phyloP scores from a whole-genome alignment of 2,888 invertebrate species.

The Amorpha juglandis region DNA sequence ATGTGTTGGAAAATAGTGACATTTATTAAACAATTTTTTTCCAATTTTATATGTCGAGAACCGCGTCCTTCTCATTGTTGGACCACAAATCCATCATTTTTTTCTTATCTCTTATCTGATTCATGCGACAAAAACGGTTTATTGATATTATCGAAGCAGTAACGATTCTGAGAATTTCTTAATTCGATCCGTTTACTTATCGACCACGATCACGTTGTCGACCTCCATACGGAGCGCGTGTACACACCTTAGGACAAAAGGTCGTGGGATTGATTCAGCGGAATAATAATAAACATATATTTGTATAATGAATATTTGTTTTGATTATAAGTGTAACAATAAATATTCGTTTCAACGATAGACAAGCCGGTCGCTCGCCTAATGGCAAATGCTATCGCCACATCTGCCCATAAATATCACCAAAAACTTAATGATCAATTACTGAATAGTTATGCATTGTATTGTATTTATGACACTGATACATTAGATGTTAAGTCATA shows the following conservation, averaged over 20 bases:
- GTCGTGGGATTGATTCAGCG: neutral
- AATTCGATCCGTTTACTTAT: slow-evolving; percentile 14
- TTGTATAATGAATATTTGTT: too few relatives aligned
- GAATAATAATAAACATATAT: too few relatives aligned
- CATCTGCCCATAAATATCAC: too few relatives aligned
- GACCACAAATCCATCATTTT: slow-evolving; percentile 17
- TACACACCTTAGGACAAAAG: neutral
- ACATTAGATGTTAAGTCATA: too few relatives aligned
- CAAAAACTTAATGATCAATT: too few relatives aligned
- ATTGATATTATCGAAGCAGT: slow-evolving; percentile 8
- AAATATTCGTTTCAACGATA: too few relatives aligned
- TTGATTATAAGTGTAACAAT: too few relatives aligned
- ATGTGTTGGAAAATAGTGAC: too few relatives aligned
- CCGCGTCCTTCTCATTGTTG: neutral
- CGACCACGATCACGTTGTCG: slow-evolving; percentile 18
- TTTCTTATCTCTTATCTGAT: slow-evolving; percentile 1
- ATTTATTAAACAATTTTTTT: neutral
- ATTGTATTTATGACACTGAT: too few relatives aligned
- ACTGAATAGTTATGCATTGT: too few relatives aligned
- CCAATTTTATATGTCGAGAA: neutral
- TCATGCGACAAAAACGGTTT: slow-evolving; percentile 19
- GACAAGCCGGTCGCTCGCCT: too few relatives aligned
- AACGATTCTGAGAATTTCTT: slow-evolving; percentile 14
- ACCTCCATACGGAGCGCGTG: slow-evolving; percentile 12
- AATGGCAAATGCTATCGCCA: too few relatives aligned